A percentile compares a stretch with the other conserved stretches of the same genome.
phyloP scores from a whole-genome alignment of 2,797 vertebrate genomes.

The Clarias pachynema region DNA sequence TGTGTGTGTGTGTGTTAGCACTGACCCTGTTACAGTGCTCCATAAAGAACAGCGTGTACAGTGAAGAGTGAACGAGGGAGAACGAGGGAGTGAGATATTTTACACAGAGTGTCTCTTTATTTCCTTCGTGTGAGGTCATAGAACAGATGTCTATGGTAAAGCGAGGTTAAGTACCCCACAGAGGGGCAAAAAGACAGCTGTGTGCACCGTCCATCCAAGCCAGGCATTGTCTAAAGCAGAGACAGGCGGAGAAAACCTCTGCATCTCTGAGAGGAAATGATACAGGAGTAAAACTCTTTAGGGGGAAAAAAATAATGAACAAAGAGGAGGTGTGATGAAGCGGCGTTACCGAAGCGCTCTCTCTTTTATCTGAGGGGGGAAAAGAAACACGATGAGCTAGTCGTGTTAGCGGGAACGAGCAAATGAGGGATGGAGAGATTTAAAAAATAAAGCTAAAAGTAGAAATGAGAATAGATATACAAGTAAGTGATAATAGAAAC shows the following conservation, averaged over 20 bases:
- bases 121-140: conserved; percentile 64
- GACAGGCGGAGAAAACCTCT: not conserved
- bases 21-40: not conserved
- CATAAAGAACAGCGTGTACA: not conserved
- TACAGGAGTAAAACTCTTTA: not conserved
- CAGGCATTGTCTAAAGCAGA: conserved; percentile 63
- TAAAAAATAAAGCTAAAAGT: not conserved
- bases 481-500: not conserved
- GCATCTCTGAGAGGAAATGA: not conserved
- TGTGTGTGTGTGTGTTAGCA: not conserved
- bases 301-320: not conserved
- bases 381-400: not conserved
- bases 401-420: not conserved
- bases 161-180: conserved; percentile 30
- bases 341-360: not conserved
- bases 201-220: conserved; percentile 72
- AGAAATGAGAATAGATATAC: not conserved
- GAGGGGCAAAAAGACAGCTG: conserved; percentile 67
- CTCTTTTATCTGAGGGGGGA: not conserved
- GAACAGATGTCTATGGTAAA: conserved; percentile 74
- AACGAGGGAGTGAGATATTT: conserved; percentile 35
- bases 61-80: conserved; percentile 6
- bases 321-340: not conserved
- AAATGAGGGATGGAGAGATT: not conserved
- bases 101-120: conserved; percentile 53